Conservation (phyloP, 2,797 vertebrate species). For the Zenarchopterus dispar region DNA sequence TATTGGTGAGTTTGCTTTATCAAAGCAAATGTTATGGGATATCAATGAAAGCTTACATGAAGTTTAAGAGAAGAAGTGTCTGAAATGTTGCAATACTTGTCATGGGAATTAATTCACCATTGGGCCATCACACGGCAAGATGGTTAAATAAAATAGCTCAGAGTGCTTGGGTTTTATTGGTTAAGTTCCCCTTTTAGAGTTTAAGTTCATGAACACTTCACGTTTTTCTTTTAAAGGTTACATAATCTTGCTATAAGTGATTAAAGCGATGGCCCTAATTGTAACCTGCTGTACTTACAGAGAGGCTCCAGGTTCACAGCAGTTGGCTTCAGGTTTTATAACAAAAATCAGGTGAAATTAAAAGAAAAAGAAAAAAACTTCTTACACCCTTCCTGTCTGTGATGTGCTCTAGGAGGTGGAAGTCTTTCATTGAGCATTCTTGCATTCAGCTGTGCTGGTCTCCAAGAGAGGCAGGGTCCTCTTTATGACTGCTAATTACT, state of each 20-base stretch:
- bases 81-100: too few relatives aligned
- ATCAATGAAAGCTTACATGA: too few relatives aligned
- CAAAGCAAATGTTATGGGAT: too few relatives aligned
- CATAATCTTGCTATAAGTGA: conserved; percentile 33
- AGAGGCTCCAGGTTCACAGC: conserved; percentile 31
- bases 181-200: background rate
- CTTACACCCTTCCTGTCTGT: conserved; percentile 34
- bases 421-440: conserved; percentile 67
- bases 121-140: too few relatives aligned
- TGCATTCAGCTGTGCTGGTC: conserved; percentile 62
- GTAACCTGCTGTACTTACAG: conserved; percentile 47
- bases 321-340: conserved; percentile 57
- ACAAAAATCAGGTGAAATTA: conserved; percentile 51
- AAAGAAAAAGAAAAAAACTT: conserved; percentile 10
- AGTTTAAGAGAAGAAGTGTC: too few relatives aligned
- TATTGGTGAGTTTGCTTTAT: too few relatives aligned
- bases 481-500: conserved; percentile 79
- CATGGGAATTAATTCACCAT: too few relatives aligned
- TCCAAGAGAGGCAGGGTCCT: conserved; percentile 67
- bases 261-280: conserved; percentile 46
- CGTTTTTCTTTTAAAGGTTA: conserved; percentile 16
- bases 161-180: too few relatives aligned
- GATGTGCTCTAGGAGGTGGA: conserved; percentile 68
- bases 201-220: background rate
- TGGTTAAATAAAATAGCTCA: too few relatives aligned